Conservation (phyloP, 2,113 vertebrate genomes). For the Mesembrinibis cayennensis region DNA sequence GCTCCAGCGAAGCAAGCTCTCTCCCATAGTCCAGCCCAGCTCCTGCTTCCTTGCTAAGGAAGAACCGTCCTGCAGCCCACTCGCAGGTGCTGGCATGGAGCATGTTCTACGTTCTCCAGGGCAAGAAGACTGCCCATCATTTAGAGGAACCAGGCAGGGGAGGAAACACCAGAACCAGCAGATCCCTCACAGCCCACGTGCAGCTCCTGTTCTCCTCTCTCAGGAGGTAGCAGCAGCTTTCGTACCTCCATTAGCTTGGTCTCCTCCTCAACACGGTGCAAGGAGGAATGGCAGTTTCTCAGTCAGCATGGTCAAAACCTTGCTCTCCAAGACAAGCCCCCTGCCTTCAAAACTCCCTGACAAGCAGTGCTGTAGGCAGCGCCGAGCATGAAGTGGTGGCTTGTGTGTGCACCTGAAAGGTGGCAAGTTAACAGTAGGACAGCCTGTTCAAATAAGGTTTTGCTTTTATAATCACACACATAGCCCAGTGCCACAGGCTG, state of each 20-base stretch:
- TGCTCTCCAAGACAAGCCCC: background rate
- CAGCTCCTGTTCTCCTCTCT: background rate
- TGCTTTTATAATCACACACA: background rate
- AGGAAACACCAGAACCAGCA: background rate
- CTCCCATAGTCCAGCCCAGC: background rate
- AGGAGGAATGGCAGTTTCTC: background rate
- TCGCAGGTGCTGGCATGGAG: background rate
- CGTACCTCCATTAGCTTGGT: fast-evolving
- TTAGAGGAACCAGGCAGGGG: background rate
- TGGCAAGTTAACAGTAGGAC: background rate
- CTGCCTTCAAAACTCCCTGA: background rate
- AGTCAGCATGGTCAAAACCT: background rate
- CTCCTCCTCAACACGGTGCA: background rate
- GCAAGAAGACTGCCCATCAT: background rate
- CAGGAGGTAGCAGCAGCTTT: background rate
- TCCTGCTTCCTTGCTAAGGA: background rate
- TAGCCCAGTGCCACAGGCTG: background rate
- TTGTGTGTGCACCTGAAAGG: background rate
- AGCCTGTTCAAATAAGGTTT: background rate
- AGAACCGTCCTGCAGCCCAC: background rate
- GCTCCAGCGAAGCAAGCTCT: background rate
- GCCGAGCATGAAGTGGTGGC: background rate
- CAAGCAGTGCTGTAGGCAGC: background rate
- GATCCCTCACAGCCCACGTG: background rate
- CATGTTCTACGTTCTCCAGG: background rate